Evolutionary conservation across 2,888 invertebrate species (phyloP).

Genomic region (Agrochola litura): DNA sequence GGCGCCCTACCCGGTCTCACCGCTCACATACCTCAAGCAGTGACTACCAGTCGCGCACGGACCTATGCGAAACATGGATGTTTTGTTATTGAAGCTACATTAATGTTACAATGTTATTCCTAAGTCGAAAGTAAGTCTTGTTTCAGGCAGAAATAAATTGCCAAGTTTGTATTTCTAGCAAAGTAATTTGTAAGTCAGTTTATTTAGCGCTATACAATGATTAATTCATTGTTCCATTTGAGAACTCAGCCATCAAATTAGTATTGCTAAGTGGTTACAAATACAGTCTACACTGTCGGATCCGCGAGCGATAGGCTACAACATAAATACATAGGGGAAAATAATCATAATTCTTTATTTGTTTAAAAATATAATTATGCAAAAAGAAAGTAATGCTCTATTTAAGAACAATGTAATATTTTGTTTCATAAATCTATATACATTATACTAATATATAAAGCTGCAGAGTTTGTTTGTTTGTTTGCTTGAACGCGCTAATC

Average conservation of each 20-base stretch:
- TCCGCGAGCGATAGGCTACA: background rate
- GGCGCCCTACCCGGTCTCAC: too few relatives aligned
- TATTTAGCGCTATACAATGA: slow-evolving; percentile 33
- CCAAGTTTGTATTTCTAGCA: slow-evolving; percentile 16
- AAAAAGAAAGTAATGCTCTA: background rate
- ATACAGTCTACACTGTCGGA: background rate
- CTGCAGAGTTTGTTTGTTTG: too few relatives aligned
- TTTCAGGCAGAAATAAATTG: slow-evolving; percentile 20
- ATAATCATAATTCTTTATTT: background rate
- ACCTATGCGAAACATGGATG: background rate
- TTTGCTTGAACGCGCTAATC: too few relatives aligned
- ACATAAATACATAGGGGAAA: background rate
- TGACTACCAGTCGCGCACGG: too few relatives aligned
- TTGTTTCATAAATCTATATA: background rate
- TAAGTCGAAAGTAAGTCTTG: slow-evolving; percentile 7
- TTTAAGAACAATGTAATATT: background rate
- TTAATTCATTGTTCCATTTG: slow-evolving; percentile 37
- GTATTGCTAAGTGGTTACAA: slow-evolving; percentile 24
- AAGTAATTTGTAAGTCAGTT: slow-evolving; percentile 36
- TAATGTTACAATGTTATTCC: background rate
- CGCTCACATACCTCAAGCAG: too few relatives aligned
- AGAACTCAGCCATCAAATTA: slow-evolving; percentile 35
- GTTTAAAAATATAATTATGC: background rate
- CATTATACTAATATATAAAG: too few relatives aligned
- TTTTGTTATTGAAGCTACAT: slow-evolving; percentile 7